phyloP scores from a whole-genome alignment of 2,888 invertebrate species.

The Eumerus sabulonum region DNA sequence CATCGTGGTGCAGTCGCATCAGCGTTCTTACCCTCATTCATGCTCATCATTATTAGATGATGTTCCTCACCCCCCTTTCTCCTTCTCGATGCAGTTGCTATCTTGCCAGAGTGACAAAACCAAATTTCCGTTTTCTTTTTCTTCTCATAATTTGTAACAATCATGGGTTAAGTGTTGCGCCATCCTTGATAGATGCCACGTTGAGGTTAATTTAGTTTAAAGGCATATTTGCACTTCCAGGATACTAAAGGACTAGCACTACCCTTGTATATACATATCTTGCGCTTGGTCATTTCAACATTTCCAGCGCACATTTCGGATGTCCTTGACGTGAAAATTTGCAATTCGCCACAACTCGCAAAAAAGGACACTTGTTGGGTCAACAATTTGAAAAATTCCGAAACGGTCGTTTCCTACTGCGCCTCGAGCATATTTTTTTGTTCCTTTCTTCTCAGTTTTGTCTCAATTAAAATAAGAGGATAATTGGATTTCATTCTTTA shows the following conservation, averaged over 20 bases:
- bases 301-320: constrained; percentile 6
- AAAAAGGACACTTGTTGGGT: constrained; percentile 50
- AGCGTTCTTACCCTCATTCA: constrained; percentile 12
- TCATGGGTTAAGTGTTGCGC: constrained; percentile 47
- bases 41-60: constrained; percentile 43
- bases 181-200: background rate
- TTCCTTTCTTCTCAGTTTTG: too few species aligned
- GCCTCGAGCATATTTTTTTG: background rate
- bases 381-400: constrained; percentile 28
- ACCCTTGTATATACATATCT: constrained; percentile 2
- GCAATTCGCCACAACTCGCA: too few species aligned
- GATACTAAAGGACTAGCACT: constrained; percentile 3
- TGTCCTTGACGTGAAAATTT: constrained; percentile 40
- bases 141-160: constrained; percentile 45
- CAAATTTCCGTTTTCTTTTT: constrained; percentile 1
- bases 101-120: constrained; percentile 31
- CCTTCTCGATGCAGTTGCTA: constrained; percentile 47
- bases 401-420: background rate
- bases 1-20: background rate
- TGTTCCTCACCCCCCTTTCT: constrained; percentile 1
- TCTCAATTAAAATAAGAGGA: constrained; percentile 35
- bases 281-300: constrained; percentile 1
- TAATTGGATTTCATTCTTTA: constrained; percentile 69
- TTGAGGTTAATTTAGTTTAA: constrained; percentile 45
- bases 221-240: background rate